Evolutionary conservation across 2,888 invertebrate genomes (phyloP), one percentile per base, ranked within the genome.

Genomic region (Drosophila leonis): DNA sequence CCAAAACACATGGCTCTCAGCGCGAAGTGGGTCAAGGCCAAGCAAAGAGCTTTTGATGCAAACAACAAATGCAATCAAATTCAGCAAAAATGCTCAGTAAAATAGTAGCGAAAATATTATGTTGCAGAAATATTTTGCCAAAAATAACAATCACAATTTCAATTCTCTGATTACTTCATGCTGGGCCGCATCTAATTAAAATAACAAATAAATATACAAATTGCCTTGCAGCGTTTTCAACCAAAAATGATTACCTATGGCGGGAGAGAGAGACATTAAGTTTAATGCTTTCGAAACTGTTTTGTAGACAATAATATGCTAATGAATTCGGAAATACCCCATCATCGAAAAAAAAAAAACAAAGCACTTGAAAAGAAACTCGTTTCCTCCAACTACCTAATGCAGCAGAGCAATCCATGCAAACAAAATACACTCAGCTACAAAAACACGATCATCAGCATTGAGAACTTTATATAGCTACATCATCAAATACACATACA

Each of bases 21-120:
- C n/a, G n/a, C n/a, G 63, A 90, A 80, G 67, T 90, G 76, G 90
- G 90, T 90, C 90, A 90, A 90, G 90, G 90, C 85, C 90, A 88
- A 72, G 15, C 27, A n/a, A 54, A 68, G 42, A 64, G 61, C 69
- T 68, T 66, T 70, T 13, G 9, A 12, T 35, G 35, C 42, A 65
- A 10, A 18, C 18, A 55, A 48, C 3, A n/a, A n/a, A n/a, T 4
- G 18, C 24, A 31, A 57, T 6, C n/a, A n/a, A 41, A n/a, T 29
- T 41, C 20, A 1, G n/a, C n/a, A 18, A 1, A 33, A 33, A 12
- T 2, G 6, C 15, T 13, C 9, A 49, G 31, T 0, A 10, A 27
- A 6, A 31, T 10, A 12, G 12, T 8, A 2, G 3, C 8, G 12
- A 49, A 49, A n/a, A n/a, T n/a, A n/a, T n/a, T 8, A 31, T 6